Base-by-base conservation (phyloP, 2,113 vertebrate genomes). In the Pithys albifrons region DNA sequence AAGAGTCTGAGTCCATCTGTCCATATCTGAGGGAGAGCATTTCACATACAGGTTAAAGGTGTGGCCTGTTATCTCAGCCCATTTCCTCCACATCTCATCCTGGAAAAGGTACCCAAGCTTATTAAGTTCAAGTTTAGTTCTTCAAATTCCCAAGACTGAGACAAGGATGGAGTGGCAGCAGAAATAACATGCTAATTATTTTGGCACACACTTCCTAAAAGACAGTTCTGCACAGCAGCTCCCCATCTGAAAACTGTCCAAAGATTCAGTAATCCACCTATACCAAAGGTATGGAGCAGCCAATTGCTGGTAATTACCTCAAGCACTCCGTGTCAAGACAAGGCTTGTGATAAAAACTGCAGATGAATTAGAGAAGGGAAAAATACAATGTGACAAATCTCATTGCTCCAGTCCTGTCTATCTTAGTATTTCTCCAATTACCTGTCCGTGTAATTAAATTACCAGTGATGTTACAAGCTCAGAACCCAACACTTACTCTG, bases 371-470 rank as follows among this genome's bases (percentile, higher is more conserved):
- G n/a, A 73, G 37, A 70, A 41, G 52, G 11, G 76, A 64, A 84
- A 85, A 78, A n/a, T 17, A 10, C 27, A 22, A 80, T 54, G 35
- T 86, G 81, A 87, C 55, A 88, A 76, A 93, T n/a, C 39, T 46
- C 71, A 64, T 22, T 75, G 27, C 48, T 82, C 57, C 29, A 6
- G 52, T 90, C 29, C 62, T 61, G 75, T 61, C 78, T 39, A 25
- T 27, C 75, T 72, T 37, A 35, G 12, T 57, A 59, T 57, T 67
- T 65, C 91, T 61, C 27, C 58, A 62, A 79, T 79, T 69, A 85
- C 57, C 66, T 79, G 14, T n/a, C 55, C 43, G 8, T 41, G 22
- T 87, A 85, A 92, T 90, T 88, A 79, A 82, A 88, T 71, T 88
- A 85, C 17, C 52, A 39, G 43, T 27, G 49, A 69, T 83, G n/a